Percentiles rank a stretch among this genome's conserved stretches.
phyloP scores from a whole-genome alignment of 2,888 invertebrate species.

The Elgonia sp. region DNA sequence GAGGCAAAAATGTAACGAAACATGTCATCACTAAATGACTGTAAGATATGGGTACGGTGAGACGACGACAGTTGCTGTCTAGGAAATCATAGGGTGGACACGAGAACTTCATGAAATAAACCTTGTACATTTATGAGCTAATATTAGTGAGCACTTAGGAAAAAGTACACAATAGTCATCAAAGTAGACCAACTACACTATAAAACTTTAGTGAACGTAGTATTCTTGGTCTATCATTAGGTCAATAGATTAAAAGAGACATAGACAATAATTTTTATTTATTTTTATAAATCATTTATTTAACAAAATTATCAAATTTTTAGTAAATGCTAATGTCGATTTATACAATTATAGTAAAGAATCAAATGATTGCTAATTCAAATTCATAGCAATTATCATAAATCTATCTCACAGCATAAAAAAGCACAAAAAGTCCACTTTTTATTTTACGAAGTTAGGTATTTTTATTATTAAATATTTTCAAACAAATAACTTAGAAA shows the following conservation, averaged over 20 bases:
- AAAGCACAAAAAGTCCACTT: no score
- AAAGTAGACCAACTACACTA: slow-evolving; percentile 69
- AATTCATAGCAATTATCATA: no score
- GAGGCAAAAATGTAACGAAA: slow-evolving; percentile 54
- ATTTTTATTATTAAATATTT: no score
- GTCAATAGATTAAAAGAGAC: slow-evolving; percentile 70
- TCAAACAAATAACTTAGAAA: no score
- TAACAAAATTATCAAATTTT: no score
- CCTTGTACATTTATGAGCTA: slow-evolving; percentile 60
- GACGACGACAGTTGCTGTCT: slow-evolving; percentile 71
- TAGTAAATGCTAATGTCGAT: no score
- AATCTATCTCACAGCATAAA: no score
- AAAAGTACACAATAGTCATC: slow-evolving; percentile 69
- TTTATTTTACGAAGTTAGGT: no score
- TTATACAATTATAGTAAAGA: no score
- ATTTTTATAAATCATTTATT: no score
- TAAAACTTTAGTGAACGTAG: slow-evolving; percentile 57
- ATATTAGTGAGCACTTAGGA: slow-evolving; percentile 55
- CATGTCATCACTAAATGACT: slow-evolving; percentile 70
- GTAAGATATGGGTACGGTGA: slow-evolving; percentile 55
- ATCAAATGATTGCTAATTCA: no score
- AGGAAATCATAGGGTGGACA: slow-evolving; percentile 69
- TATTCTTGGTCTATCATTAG: slow-evolving; percentile 50
- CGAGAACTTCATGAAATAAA: slow-evolving; percentile 67
- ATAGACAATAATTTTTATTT: neutral